Conservation (phyloP, 2,113 vertebrate genomes). For the Zosterops borbonicus region DNA sequence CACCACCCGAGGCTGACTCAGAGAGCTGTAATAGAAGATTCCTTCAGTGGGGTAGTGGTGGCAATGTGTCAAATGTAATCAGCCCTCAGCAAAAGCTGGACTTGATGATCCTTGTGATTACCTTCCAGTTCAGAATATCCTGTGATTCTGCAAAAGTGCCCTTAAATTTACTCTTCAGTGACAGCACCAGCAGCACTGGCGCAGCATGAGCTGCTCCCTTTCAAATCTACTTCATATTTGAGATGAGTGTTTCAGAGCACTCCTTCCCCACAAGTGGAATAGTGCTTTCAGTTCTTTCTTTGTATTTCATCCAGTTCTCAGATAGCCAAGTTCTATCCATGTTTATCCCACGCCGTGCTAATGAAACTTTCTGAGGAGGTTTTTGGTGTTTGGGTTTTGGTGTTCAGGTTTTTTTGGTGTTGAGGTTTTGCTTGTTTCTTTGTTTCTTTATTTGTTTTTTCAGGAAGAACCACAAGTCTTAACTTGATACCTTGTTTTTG, state of each 20-base stretch:
- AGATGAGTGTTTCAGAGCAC: not conserved
- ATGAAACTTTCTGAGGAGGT: not conserved
- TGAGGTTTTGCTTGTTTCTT: not conserved
- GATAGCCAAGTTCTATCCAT: accelerated
- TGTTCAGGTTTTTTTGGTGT: not conserved
- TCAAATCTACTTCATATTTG: not conserved
- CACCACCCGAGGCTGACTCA: not conserved
- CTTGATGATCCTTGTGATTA: not conserved
- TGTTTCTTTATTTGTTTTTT: not conserved
- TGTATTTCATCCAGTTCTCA: not conserved
- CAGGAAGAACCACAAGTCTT: not conserved
- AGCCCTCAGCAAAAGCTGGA: not conserved
- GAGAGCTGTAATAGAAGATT: not conserved
- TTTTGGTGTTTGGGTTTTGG: not conserved
- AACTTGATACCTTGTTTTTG: not conserved
- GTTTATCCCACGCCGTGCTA: not conserved
- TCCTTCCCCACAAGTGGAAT: not conserved
- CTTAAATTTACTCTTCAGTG: not conserved
- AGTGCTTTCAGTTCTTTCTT: not conserved
- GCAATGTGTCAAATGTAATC: not conserved
- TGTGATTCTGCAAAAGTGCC: not conserved
- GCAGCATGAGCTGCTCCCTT: not conserved
- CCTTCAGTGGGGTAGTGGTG: not conserved
- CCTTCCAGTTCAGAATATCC: not conserved
- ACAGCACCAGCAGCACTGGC: not conserved